Evolutionary conservation across 1,140 invertebrate genomes (phyloP).

Genomic region (Aricia agestis): DNA sequence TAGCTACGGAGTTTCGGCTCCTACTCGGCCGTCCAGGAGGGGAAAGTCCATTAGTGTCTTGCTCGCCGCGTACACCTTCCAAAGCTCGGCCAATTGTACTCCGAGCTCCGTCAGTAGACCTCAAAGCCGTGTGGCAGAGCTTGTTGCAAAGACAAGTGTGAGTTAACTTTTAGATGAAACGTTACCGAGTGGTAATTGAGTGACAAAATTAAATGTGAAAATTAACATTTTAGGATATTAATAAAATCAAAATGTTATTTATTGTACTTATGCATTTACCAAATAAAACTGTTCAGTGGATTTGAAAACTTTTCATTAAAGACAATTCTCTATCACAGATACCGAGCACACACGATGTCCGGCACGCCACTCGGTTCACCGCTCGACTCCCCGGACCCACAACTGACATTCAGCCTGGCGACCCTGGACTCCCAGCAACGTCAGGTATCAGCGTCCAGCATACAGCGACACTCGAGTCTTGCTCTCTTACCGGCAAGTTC

Average conservation of each 20-base stretch:
- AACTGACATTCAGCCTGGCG: constrained; percentile 78
- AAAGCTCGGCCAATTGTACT: constrained; percentile 83
- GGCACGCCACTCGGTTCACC: constrained; percentile 82
- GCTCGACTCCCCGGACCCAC: constrained; percentile 81
- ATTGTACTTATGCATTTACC: too few species aligned
- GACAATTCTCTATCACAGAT: constrained; percentile 64
- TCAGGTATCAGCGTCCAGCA: constrained; percentile 75
- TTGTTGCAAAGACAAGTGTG: constrained; percentile 91
- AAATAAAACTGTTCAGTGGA: too few species aligned
- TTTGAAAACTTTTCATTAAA: too few species aligned
- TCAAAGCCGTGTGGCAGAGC: constrained; percentile 93
- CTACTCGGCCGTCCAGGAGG: constrained; percentile 79
- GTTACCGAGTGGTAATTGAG: too few species aligned
- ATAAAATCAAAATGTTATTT: too few species aligned
- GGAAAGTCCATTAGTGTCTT: constrained; percentile 81
- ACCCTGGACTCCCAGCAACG: constrained; percentile 79
- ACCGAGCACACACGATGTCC: constrained; percentile 80
- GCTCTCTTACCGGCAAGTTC: constrained; percentile 63
- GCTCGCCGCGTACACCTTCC: constrained; percentile 79
- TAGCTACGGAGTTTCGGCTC: constrained; percentile 84
- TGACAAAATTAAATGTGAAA: too few species aligned
- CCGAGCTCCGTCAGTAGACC: constrained; percentile 86
- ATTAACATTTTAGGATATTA: too few species aligned
- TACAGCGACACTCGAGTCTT: constrained; percentile 64
- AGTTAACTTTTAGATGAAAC: constrained; percentile 49